A percentile compares a stretch with the other conserved stretches of the same genome.
Evolutionary conservation across 2,113 vertebrate species (phyloP).

Genomic region (Tretioscincus oriximinensis): DNA sequence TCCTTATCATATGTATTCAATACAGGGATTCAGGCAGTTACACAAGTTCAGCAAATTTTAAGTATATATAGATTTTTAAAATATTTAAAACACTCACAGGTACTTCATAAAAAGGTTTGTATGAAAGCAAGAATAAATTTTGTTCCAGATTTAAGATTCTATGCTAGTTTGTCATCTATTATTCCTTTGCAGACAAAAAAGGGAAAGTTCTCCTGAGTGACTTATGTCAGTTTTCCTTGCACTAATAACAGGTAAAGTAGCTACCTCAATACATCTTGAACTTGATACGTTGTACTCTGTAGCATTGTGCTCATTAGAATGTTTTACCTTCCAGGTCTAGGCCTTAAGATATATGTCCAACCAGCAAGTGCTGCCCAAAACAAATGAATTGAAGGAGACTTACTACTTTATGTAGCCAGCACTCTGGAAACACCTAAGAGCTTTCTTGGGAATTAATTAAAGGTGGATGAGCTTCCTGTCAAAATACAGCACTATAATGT

Average conservation of each 20-base stretch:
- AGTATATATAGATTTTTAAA: too few relatives aligned
- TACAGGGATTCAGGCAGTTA: too few relatives aligned
- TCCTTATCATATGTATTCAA: too few relatives aligned
- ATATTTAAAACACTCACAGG: too few relatives aligned
- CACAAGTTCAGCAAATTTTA: too few relatives aligned
- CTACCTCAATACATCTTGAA: neutral
- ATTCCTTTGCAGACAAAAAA: neutral
- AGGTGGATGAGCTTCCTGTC: slow-evolving; percentile 14
- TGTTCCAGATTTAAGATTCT: neutral
- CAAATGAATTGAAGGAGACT: slow-evolving; percentile 11
- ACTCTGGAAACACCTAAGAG: neutral
- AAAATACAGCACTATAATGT: neutral
- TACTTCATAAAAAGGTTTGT: too few relatives aligned
- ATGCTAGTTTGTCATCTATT: neutral
- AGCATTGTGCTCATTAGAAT: neutral
- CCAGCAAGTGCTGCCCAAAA: neutral
- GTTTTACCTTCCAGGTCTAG: neutral
- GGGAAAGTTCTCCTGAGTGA: neutral
- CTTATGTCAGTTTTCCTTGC: neutral
- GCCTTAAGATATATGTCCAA: neutral
- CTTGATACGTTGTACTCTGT: neutral
- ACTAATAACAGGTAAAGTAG: neutral
- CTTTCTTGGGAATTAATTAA: slow-evolving; percentile 41
- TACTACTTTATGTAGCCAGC: neutral
- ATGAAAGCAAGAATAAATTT: neutral